Evolutionary conservation across 2,797 vertebrate species (phyloP).

Genomic region (Bovichtus variegatus): DNA sequence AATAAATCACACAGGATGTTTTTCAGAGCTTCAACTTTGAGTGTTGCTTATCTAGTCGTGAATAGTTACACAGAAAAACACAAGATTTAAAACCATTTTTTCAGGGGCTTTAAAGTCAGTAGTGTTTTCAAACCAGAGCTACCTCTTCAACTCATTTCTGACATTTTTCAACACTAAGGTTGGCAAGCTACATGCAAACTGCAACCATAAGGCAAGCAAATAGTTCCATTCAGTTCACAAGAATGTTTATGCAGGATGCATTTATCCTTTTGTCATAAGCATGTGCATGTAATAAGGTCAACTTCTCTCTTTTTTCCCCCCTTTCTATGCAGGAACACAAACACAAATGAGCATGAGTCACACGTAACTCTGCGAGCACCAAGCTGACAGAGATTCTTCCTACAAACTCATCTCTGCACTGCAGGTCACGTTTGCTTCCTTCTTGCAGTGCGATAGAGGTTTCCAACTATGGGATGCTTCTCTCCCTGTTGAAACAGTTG

Average conservation of each 20-base stretch:
- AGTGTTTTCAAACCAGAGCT: not conserved
- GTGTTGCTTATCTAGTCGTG: not conserved
- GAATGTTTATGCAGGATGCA: constrained; percentile 13
- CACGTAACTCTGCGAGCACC: not conserved
- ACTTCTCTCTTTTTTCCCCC: constrained; percentile 23
- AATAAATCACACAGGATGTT: not conserved
- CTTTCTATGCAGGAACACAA: not conserved
- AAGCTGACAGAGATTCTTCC: constrained; percentile 15
- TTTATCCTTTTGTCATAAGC: constrained; percentile 17
- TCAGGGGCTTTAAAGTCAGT: not conserved
- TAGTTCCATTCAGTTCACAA: constrained; percentile 9
- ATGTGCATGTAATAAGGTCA: constrained; percentile 7
- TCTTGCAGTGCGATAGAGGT: not conserved
- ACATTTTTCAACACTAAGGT: not conserved
- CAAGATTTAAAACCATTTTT: not conserved
- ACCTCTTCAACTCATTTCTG: not conserved
- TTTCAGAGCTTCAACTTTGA: not conserved
- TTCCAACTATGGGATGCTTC: constrained; percentile 25
- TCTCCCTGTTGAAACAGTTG: constrained; percentile 47
- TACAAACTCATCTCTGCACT: constrained; percentile 16
- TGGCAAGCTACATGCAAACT: not conserved
- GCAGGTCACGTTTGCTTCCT: constrained; percentile 12
- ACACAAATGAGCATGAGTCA: not conserved
- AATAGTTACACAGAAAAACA: not conserved
- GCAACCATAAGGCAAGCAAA: constrained; percentile 1